Evolutionary conservation across 2,888 invertebrate species (phyloP).

Genomic region (Tricholauxania praeusta): DNA sequence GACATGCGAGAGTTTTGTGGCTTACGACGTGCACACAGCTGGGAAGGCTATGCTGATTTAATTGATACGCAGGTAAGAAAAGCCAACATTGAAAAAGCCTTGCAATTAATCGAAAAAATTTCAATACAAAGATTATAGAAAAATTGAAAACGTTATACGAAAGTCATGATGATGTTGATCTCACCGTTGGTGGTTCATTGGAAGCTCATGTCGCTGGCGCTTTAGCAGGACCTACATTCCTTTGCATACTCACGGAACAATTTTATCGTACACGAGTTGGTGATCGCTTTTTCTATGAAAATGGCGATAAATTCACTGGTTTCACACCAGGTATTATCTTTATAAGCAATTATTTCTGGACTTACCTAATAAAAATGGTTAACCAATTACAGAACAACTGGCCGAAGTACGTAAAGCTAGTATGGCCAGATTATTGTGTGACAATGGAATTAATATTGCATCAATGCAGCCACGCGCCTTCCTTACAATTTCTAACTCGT

Average conservation of each 20-base stretch:
- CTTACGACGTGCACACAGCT: constrained; percentile 75
- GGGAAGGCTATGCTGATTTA: constrained; percentile 78
- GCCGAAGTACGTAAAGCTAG: constrained; percentile 81
- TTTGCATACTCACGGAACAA: constrained; percentile 89
- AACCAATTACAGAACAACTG: constrained; percentile 73
- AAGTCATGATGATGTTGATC: constrained; percentile 84
- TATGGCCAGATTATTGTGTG: constrained; percentile 83
- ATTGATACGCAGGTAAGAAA: constrained; percentile 71
- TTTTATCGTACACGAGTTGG: constrained; percentile 87
- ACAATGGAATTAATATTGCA: constrained; percentile 79
- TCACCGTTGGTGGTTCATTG: constrained; percentile 86
- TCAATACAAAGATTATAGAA: constrained; percentile 68
- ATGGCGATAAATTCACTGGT: constrained; percentile 73
- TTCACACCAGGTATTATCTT: constrained; percentile 72
- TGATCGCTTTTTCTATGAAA: constrained; percentile 89
- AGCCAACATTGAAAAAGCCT: neutral
- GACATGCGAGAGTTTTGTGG: constrained; percentile 83
- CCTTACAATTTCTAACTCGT: constrained; percentile 73
- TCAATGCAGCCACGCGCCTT: constrained; percentile 79
- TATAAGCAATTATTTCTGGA: neutral
- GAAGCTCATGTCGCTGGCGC: constrained; percentile 83
- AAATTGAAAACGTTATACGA: constrained; percentile 76
- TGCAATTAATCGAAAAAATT: neutral
- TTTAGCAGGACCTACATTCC: constrained; percentile 86
- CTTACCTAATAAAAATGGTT: neutral